Evolutionary conservation across 2,797 vertebrate genomes (phyloP).

Genomic region (Apodemus agrarius): DNA sequence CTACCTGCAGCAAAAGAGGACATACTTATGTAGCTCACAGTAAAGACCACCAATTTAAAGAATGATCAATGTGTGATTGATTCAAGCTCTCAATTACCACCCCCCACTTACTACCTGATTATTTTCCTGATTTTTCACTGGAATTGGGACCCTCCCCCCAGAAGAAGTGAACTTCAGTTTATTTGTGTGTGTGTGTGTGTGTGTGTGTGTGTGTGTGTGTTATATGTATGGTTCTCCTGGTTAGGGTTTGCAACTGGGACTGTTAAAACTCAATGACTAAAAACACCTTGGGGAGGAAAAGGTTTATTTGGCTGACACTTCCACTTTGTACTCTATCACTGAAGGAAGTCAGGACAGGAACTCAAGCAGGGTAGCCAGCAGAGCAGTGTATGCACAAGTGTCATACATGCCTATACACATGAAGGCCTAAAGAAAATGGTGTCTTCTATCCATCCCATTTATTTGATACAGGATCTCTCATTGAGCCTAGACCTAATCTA

Average conservation of each 20-base stretch:
- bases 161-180: background rate
- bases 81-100: background rate
- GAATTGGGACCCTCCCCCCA: background rate
- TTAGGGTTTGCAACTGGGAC: background rate
- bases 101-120: background rate
- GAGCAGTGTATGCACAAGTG: background rate
- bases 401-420: background rate
- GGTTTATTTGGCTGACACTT: background rate
- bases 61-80: background rate
- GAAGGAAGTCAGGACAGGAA: background rate
- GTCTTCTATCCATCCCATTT: background rate
- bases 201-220: background rate
- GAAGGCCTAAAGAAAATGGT: background rate
- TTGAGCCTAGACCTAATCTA: background rate
- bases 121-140: background rate
- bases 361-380: background rate
- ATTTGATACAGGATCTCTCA: background rate
- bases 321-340: background rate
- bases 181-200: background rate
- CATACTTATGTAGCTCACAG: background rate
- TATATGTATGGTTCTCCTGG: background rate
- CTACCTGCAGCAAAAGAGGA: background rate
- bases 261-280: background rate
- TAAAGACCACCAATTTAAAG: background rate
- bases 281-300: background rate